Percentiles rank a stretch among this genome's conserved stretches.
phyloP scores from a whole-genome alignment of 2,113 vertebrate species.

The Pluvianellus socialis region DNA sequence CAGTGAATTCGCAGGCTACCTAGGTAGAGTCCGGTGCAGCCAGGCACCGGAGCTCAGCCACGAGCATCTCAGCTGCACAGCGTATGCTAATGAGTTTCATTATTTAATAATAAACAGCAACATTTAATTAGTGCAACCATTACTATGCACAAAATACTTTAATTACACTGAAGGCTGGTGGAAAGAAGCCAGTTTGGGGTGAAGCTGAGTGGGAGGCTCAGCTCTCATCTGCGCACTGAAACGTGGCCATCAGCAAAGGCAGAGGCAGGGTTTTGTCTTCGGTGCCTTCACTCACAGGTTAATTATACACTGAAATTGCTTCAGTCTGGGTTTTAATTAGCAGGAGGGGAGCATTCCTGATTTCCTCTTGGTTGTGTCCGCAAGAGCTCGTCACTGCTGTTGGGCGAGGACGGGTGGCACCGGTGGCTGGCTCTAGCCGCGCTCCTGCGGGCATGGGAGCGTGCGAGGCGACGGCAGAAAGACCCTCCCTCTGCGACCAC shows the following conservation, averaged over 20 bases:
- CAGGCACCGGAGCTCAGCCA: not conserved
- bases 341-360: rapidly evolving
- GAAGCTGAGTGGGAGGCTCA: not conserved
- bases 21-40: not conserved
- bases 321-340: not conserved
- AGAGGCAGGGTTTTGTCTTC: not conserved
- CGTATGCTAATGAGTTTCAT: not conserved
- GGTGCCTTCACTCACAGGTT: rapidly evolving
- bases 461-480: not conserved
- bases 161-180: not conserved
- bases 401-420: not conserved
- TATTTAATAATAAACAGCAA: constrained; percentile 17
- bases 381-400: not conserved
- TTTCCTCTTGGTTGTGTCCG: not conserved
- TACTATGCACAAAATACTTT: not conserved
- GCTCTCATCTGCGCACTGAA: not conserved
- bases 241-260: not conserved
- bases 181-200: not conserved
- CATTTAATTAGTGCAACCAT: constrained; percentile 27
- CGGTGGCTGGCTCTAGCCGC: not conserved
- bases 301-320: rapidly evolving
- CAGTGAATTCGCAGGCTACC: not conserved
- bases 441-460: rapidly evolving
- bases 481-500: rapidly evolving
- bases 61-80: not conserved